Percentiles rank a stretch among this genome's conserved stretches.
Conservation (phyloP, 1,140 invertebrate genomes). For the Zophobas atratus region DNA sequence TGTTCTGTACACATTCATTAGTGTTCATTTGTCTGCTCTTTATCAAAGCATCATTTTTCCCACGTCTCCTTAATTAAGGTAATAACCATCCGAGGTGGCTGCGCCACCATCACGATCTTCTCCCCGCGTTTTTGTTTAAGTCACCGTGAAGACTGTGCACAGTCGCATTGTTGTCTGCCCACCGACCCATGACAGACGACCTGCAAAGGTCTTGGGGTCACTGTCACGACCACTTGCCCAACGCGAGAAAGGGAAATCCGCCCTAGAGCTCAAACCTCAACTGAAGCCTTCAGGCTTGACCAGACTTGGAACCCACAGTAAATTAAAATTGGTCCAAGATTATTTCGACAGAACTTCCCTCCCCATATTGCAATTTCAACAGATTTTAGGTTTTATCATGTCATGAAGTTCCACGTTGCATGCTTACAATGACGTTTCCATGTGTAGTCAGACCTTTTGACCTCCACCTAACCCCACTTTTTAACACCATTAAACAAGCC, state of each 20-base stretch:
- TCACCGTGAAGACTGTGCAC: conserved; percentile 50
- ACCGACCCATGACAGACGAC: conserved; percentile 58
- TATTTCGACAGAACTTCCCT: too few relatives aligned
- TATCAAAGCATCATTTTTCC: conserved; percentile 33
- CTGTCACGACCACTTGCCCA: conserved; percentile 53
- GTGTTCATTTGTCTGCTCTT: not conserved
- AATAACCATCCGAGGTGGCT: conserved; percentile 38
- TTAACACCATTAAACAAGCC: too few relatives aligned
- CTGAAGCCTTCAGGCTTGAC: too few relatives aligned
- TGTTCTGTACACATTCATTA: too few relatives aligned
- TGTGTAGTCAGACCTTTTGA: too few relatives aligned
- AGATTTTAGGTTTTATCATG: too few relatives aligned
- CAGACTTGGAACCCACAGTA: too few relatives aligned
- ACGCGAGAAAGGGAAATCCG: conserved; percentile 10
- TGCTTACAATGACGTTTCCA: too few relatives aligned
- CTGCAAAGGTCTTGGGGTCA: conserved; percentile 54
- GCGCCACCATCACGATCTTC: conserved; percentile 43
- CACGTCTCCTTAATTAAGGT: conserved; percentile 34
- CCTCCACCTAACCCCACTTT: too few relatives aligned
- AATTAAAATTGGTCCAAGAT: too few relatives aligned
- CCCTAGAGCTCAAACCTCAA: not conserved
- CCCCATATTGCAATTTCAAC: too few relatives aligned
- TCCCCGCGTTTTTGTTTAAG: conserved; percentile 44
- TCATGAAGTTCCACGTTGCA: too few relatives aligned
- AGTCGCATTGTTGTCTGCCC: conserved; percentile 62